Conservation (phyloP, 30 jellyfish, hydroid and myxozoan species). For the Clytia hemisphaerica region DNA sequence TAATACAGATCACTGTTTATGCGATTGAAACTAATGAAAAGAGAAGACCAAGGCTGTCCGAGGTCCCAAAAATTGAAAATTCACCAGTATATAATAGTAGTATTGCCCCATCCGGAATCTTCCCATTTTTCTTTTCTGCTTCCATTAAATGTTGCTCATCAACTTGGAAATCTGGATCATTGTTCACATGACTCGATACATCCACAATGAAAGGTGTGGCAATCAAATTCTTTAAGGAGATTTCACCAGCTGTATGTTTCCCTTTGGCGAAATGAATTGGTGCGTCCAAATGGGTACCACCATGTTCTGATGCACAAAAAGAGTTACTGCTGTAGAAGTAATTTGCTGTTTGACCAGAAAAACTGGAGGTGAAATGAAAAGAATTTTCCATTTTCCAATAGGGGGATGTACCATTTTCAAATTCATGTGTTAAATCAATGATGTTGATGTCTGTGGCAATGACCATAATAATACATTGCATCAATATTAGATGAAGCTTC, state of each 20-base stretch:
- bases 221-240: constrained; percentile 47
- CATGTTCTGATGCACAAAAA: constrained; percentile 66
- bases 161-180: constrained; percentile 34
- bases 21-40: no score
- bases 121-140: constrained; percentile 45
- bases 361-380: no score
- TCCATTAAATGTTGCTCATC: constrained; percentile 32
- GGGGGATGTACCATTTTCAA: no score
- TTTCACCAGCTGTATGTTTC: constrained; percentile 27
- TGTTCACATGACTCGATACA: constrained; percentile 34
- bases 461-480: no score
- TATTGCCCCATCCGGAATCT: constrained; percentile 33
- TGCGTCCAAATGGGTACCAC: constrained; percentile 87
- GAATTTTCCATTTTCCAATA: no score
- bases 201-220: constrained; percentile 46
- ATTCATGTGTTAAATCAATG: no score
- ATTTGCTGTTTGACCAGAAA: neutral
- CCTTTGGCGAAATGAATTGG: constrained; percentile 77
- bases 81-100: constrained; percentile 66
- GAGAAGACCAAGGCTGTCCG: no score
- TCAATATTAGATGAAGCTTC: no score
- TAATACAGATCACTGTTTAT: no score
- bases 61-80: no score
- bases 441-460: no score
- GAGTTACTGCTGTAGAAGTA: constrained; percentile 52